These are phyloP conservation scores for Dermochelys coriacea DNA, from an alignment of 2,797 vertebrate genomes.

Conservation along the genomic window DNA sequence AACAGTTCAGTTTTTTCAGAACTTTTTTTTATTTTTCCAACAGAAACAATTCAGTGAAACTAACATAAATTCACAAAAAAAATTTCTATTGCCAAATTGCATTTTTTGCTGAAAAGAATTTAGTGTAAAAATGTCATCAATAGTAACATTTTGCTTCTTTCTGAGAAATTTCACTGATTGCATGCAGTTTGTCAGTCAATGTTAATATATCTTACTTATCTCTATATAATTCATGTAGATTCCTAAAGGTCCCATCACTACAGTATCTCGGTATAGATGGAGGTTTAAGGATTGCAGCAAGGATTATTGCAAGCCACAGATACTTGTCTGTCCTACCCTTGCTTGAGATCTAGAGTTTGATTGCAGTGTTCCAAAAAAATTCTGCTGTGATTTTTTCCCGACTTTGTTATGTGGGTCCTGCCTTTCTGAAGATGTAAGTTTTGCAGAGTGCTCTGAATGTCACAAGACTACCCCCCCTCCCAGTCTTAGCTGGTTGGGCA, in stretches of 20 bases:
- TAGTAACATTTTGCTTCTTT: neutral
- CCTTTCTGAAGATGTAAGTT: neutral
- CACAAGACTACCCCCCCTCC: neutral
- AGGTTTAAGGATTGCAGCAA: neutral
- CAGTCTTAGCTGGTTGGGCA: neutral
- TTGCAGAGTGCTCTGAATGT: neutral
- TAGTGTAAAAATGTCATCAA: neutral
- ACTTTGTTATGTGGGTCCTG: neutral
- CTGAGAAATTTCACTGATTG: neutral
- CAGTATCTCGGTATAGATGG: neutral
- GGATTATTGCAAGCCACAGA: neutral
- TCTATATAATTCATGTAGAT: neutral
- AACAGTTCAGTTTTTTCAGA: neutral
- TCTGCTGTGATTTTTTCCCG: rapidly evolving
- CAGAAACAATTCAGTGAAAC: neutral
- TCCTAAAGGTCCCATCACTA: neutral
- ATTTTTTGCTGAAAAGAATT: neutral
- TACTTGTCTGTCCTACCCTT: neutral
- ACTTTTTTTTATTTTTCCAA: neutral
- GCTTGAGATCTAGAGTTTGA: neutral
- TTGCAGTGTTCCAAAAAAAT: neutral
- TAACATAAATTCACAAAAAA: neutral
- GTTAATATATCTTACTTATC: neutral
- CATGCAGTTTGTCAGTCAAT: neutral
- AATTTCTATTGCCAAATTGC: neutral